phyloP scores from a whole-genome alignment of 2,797 vertebrate species.

The Jordanella pulchra region DNA sequence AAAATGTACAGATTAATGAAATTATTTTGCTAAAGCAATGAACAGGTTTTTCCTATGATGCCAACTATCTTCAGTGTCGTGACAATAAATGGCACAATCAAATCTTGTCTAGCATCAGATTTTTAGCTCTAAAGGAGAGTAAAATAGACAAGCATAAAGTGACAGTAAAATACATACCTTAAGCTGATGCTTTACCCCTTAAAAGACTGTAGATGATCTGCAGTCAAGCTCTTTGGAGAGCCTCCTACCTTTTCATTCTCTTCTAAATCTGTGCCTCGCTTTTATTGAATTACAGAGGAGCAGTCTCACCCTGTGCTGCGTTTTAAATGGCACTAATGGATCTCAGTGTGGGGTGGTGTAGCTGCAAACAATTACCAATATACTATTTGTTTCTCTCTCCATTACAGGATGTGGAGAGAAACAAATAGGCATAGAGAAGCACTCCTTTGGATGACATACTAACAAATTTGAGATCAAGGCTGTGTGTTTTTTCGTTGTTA shows the following conservation, averaged over 20 bases:
- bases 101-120: background rate
- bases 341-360: slow-evolving; percentile 40
- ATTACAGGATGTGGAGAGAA: slow-evolving; percentile 37
- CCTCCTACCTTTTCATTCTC: slow-evolving; percentile 17
- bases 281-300: slow-evolving; percentile 61
- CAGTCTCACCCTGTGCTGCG: slow-evolving; percentile 39
- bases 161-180: slow-evolving; percentile 44
- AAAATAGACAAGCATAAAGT: background rate
- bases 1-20: background rate
- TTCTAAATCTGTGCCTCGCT: slow-evolving; percentile 17
- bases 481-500: slow-evolving; percentile 39
- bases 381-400: slow-evolving; percentile 15
- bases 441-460: slow-evolving; percentile 56
- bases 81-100: slow-evolving; percentile 8
- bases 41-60: background rate
- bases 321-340: slow-evolving; percentile 55
- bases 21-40: background rate
- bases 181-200: slow-evolving; percentile 58
- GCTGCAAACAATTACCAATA: slow-evolving; percentile 55
- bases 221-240: slow-evolving; percentile 18
- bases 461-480: slow-evolving; percentile 47
- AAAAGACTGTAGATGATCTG: slow-evolving; percentile 52
- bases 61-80: background rate
- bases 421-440: slow-evolving; percentile 56
- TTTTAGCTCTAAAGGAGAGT: background rate